These are phyloP conservation scores for Cheilosia variabilis DNA, from an alignment of 2,888 invertebrate species.

Conservation along the genomic window DNA sequence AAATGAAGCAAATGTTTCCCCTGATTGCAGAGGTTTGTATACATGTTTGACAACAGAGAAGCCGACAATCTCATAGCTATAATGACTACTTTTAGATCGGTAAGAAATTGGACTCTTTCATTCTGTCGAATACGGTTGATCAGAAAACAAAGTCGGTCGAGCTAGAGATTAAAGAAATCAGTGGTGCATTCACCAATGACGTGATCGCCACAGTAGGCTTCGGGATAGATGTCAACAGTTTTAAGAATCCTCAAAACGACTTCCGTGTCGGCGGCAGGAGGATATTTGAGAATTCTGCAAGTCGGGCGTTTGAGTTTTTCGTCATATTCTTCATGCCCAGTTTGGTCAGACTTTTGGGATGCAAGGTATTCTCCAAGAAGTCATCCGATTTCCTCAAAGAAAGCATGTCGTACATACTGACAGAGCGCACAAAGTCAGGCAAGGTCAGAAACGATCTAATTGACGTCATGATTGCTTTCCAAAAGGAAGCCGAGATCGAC, in stretches of 20 bases:
- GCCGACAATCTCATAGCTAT: too few relatives aligned
- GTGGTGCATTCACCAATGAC: slow-evolving; percentile 77
- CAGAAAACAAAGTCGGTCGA: not conserved
- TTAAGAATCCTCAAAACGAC: slow-evolving; percentile 77
- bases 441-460: slow-evolving; percentile 82
- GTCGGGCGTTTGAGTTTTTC: slow-evolving; percentile 73
- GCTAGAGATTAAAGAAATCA: slow-evolving; percentile 76
- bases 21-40: slow-evolving; percentile 78
- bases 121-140: slow-evolving; percentile 21
- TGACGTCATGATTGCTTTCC: slow-evolving; percentile 83
- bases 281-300: slow-evolving; percentile 72
- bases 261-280: slow-evolving; percentile 76
- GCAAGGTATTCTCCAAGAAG: slow-evolving; percentile 76
- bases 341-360: slow-evolving; percentile 65
- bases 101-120: slow-evolving; percentile 75
- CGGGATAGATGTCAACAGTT: slow-evolving; percentile 77
- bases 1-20: slow-evolving; percentile 81
- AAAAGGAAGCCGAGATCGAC: slow-evolving; percentile 60
- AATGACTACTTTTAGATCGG: slow-evolving; percentile 76
- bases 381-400: slow-evolving; percentile 79
- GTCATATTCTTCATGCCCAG: slow-evolving; percentile 77
- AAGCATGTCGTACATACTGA: slow-evolving; percentile 81
- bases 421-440: slow-evolving; percentile 80
- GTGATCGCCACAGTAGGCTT: slow-evolving; percentile 78
- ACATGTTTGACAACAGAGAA: not conserved